Evolutionary conservation across 2,888 invertebrate genomes (phyloP).

Genomic region (Rotaria magnacalcarata): DNA sequence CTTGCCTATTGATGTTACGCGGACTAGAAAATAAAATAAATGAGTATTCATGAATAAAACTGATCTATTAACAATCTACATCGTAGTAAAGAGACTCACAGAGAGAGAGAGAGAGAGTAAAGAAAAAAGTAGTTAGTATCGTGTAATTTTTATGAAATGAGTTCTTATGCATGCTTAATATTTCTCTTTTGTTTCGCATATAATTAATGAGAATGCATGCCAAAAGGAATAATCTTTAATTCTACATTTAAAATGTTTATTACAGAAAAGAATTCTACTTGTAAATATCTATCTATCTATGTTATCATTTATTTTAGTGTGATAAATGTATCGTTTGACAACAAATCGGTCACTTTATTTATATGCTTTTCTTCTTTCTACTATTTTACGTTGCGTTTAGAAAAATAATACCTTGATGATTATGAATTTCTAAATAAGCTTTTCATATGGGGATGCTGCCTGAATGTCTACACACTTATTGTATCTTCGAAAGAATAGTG

Average conservation of each 20-base stretch:
- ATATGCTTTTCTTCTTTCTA: neutral
- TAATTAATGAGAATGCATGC: neutral
- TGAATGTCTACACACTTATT: neutral
- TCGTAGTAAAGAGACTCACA: neutral
- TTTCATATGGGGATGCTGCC: no score
- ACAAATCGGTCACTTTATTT: neutral
- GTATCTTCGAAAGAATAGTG: neutral
- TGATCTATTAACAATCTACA: neutral
- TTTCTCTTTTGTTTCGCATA: neutral
- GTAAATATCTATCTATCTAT: neutral
- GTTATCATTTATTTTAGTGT: neutral
- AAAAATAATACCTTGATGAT: neutral
- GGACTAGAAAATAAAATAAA: neutral
- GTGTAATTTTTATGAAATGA: neutral
- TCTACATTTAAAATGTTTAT: neutral
- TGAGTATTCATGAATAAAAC: neutral
- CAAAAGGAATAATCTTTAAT: neutral
- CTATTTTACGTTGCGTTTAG: neutral
- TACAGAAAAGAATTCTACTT: neutral
- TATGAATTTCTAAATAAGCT: neutral
- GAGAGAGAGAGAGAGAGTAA: neutral
- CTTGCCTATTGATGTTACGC: neutral
- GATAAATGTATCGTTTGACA: neutral
- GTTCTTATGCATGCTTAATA: neutral
- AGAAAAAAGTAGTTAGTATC: neutral